Evolutionary conservation across 2,888 invertebrate species (phyloP), one percentile per base, ranked within the genome.

Genomic region (Dichetophora obliterata): DNA sequence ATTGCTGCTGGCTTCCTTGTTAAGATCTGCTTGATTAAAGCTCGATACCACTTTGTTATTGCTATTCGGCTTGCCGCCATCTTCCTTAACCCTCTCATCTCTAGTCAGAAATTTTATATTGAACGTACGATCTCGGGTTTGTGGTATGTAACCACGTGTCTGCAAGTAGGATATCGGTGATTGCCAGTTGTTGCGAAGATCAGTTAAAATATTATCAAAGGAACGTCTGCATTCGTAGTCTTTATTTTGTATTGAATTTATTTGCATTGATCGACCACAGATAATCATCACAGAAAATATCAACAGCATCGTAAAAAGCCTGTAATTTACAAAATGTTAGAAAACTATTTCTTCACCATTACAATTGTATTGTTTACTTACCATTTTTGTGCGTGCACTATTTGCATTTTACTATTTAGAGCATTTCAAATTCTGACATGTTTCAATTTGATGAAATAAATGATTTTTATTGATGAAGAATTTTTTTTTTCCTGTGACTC

Each of bases 141-240:
- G 19, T 31, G 80, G 79, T n/a, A 80, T 48, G 68, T 80, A 80
- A 24, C 80, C 80, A 57, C 80, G 77, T 52, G 78, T 78, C 69
- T 77, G 27, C 54, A 80, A 59, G 59, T 80, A 80, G 16, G 43
- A 52, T 63, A 80, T 69, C 11, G 80, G 80, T 48, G 80, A 80
- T 70, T 77, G 74, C 80, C 80, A 80, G 43, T 77, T 77, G n/a
- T 71, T 75, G 57, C 80, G 78, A 16, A 80, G 72, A 50, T 76
- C 52, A 8, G 59, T 50, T 5, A 80, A 61, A 31, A 80, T 59
- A 11, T 65, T 59, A 43, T 31, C 66, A 48, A 68, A 75, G 1
- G 68, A 74, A 5, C 43, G 37, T 19, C 19, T 31, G 43, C 37
- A 61, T 24, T 48, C 72, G 48, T 16, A 22, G 31, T 54, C 22